Evolutionary conservation across 2,113 vertebrate genomes (phyloP), one percentile per base, ranked within the genome.

Genomic region (Scolopax mira): DNA sequence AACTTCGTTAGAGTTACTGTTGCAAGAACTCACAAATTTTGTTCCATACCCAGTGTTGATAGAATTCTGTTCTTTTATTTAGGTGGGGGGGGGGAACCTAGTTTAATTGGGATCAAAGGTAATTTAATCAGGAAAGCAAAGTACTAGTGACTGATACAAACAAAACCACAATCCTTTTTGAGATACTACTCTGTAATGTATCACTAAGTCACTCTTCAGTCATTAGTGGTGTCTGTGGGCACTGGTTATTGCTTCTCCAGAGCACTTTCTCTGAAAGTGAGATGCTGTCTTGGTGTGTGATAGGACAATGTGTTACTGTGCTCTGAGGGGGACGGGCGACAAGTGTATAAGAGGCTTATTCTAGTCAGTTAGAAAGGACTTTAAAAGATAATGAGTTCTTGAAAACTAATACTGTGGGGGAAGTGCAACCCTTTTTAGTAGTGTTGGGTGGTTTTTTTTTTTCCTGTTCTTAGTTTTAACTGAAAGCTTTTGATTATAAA

Each of bases 31-130:
- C 9, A 27, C 14, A 6, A 13, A 21, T 46, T 24, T 73, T 70
- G 15, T 80, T 78, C 21, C 3, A 2, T 18, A 23, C 2, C 1
- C 23, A 13, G 7, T 33, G 37, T 15, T 0, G 1, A 1, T 41
- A 44, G 37, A 67, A 21, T 6, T 87, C n/a, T 44, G 14, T n/a
- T 64, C 7, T 65, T 22, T 52, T 24, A 19, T 48, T 15, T 65
- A 7, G n/a, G n/a, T n/a, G 11, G 27, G 6, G 1, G 11, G 3
- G 1, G 25, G 25, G 13, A 67, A 41, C 1, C 13, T 69, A 11
- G 21, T 48, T 73, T 73, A 60, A 49, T 16, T 58, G 9, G 14
- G 25, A 52, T 48, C 25, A 84, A 62, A 46, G 16, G 31, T 75
- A 58, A 37, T 23, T 33, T 79, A 69, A 52, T 64, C 2, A 19